Conservation (phyloP, 1,140 invertebrate species). For the Riptortus pedestris region DNA sequence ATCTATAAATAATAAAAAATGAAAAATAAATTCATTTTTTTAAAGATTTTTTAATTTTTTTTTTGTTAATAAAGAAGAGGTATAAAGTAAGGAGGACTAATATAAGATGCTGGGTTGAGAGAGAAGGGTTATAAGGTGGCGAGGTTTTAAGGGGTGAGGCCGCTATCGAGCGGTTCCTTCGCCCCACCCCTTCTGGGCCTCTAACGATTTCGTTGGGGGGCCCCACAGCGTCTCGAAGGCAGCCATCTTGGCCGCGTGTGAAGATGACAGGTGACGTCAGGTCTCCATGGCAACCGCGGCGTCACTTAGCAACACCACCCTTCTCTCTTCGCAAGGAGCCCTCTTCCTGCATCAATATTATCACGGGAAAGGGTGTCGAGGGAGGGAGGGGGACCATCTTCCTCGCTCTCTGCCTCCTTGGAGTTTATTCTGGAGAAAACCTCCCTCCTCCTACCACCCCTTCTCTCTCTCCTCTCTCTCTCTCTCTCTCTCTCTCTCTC, state of each 20-base stretch:
- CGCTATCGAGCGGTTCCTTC: constrained; percentile 14
- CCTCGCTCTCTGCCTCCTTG: not conserved
- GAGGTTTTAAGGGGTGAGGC: constrained; percentile 1
- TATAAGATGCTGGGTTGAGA: too few relatives aligned
- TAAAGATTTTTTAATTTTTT: not conserved
- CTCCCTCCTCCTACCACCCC: too few relatives aligned
- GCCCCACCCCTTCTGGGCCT: not conserved
- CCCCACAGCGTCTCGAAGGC: not conserved
- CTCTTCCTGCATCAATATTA: constrained; percentile 22
- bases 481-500: too few relatives aligned
- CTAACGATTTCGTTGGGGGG: not conserved
- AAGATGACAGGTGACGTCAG: constrained; percentile 28
- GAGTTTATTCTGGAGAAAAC: constrained; percentile 14
- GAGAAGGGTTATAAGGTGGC: too few relatives aligned
- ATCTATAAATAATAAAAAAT: too few relatives aligned
- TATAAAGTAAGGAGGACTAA: not conserved
- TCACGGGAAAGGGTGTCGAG: not conserved
- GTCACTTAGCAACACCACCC: constrained; percentile 20
- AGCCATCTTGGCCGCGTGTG: not conserved
- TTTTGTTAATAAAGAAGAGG: not conserved
- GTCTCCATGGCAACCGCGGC: constrained; percentile 22
- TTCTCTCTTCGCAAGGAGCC: not conserved
- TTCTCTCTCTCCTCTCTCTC: too few relatives aligned
- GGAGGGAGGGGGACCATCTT: not conserved
- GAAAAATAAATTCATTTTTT: too few relatives aligned